These are phyloP conservation scores for Tachina fera DNA, from an alignment of 2,888 invertebrate genomes.

Conservation along the genomic window DNA sequence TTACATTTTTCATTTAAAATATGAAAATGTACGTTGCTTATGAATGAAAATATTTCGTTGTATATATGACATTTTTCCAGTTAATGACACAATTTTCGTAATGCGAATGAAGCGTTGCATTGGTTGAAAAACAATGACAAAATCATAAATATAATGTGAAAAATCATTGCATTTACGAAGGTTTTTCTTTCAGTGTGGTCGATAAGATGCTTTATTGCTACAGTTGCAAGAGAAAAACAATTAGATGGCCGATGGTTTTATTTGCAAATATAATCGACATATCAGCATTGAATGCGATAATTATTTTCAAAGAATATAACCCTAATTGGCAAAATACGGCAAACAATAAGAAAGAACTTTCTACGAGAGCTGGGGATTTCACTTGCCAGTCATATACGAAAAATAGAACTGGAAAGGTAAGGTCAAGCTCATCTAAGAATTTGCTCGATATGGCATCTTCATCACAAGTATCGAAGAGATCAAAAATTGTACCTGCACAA, in stretches of 20 bases:
- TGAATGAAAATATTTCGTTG: too few species aligned
- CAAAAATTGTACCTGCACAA: background rate
- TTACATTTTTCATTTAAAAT: too few species aligned
- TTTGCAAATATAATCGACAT: constrained; percentile 21
- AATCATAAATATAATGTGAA: too few species aligned
- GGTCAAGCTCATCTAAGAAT: background rate
- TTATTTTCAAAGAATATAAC: background rate
- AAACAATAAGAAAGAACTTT: background rate
- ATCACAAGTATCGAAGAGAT: background rate
- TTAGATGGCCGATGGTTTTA: background rate
- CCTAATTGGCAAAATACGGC: background rate
- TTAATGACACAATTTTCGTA: too few species aligned
- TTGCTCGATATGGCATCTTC: background rate
- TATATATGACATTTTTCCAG: too few species aligned
- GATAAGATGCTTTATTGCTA: background rate
- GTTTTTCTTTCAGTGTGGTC: too few species aligned
- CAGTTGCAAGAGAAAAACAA: constrained; percentile 15
- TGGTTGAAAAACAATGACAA: too few species aligned
- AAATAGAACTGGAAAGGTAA: background rate
- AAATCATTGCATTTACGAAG: too few species aligned
- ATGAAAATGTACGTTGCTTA: too few species aligned
- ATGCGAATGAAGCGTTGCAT: too few species aligned
- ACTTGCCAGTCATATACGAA: background rate
- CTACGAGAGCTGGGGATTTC: background rate
- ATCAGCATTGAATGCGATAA: background rate